Evolutionary conservation across 1,140 invertebrate species (phyloP).

Genomic region (Pemphigus obesinymphae): DNA sequence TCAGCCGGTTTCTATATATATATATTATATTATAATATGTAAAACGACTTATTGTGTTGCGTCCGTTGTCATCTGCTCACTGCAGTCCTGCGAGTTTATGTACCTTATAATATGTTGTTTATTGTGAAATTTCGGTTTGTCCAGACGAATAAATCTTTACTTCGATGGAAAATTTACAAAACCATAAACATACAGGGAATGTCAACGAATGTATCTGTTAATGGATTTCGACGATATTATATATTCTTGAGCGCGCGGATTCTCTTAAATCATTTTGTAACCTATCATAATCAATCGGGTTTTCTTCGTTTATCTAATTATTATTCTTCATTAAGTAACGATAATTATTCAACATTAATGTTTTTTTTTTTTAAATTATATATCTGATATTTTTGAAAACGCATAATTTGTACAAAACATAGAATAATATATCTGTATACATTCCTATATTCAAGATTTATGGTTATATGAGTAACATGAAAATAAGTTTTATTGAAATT

Average conservation of each 20-base stretch:
- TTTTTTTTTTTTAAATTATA: too few relatives aligned
- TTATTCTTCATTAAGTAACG: too few relatives aligned
- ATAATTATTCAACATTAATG: too few relatives aligned
- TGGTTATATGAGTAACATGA: neutral
- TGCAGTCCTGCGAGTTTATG: neutral
- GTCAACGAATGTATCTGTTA: neutral
- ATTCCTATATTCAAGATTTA: neutral
- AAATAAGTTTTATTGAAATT: neutral
- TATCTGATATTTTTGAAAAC: neutral
- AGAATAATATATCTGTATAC: too few relatives aligned
- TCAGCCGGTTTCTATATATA: slow-evolving; percentile 37
- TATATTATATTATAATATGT: too few relatives aligned
- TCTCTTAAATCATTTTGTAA: neutral
- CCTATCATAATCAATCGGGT: neutral
- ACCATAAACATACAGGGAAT: neutral
- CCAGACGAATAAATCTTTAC: slow-evolving; percentile 37
- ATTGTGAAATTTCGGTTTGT: slow-evolving; percentile 19
- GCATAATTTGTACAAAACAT: neutral
- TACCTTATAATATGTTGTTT: slow-evolving; percentile 25
- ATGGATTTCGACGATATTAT: neutral
- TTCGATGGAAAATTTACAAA: neutral
- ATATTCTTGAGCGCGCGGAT: neutral
- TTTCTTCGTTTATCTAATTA: too few relatives aligned
- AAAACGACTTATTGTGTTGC: slow-evolving; percentile 38
- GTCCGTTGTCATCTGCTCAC: slow-evolving; percentile 18